These are phyloP conservation scores for Ceratina calcarata DNA, from an alignment of 1,140 invertebrate genomes.

Conservation along the genomic window DNA sequence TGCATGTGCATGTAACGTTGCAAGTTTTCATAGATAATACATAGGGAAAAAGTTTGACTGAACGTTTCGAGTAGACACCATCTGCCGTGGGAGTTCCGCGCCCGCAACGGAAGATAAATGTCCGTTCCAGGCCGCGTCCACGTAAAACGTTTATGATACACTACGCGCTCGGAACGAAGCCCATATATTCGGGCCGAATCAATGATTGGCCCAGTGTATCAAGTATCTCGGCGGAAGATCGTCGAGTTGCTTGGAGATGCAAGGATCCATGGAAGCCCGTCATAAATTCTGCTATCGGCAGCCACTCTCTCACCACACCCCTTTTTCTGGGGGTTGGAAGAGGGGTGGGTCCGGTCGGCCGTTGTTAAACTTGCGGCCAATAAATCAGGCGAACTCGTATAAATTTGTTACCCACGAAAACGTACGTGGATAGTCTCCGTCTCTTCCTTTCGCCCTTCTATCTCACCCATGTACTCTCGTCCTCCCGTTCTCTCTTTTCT, in stretches of 20 bases:
- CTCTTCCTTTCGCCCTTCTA: slow-evolving; percentile 43
- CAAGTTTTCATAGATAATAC: background rate
- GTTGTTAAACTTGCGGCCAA: slow-evolving; percentile 76
- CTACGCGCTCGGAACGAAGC: background rate
- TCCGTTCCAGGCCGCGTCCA: background rate
- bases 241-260: slow-evolving; percentile 61
- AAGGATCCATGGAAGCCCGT: slow-evolving; percentile 62
- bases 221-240: slow-evolving; percentile 58
- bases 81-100: background rate
- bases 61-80: background rate
- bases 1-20: no score
- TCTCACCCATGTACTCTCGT: background rate
- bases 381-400: slow-evolving; percentile 75
- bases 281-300: slow-evolving; percentile 73
- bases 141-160: slow-evolving; percentile 37
- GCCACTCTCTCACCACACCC: slow-evolving; percentile 59
- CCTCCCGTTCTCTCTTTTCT: background rate
- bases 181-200: slow-evolving; percentile 45
- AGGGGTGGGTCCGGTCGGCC: slow-evolving; percentile 61
- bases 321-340: slow-evolving; percentile 44
- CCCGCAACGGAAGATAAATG: slow-evolving; percentile 10
- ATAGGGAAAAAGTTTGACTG: background rate
- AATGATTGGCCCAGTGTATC: slow-evolving; percentile 58
- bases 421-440: slow-evolving; percentile 63
- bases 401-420: slow-evolving; percentile 76